These are phyloP conservation scores for Ophiothrix spiculata DNA, from an alignment of 35 echinoderm and acorn worm genomes.

Conservation along the genomic window DNA sequence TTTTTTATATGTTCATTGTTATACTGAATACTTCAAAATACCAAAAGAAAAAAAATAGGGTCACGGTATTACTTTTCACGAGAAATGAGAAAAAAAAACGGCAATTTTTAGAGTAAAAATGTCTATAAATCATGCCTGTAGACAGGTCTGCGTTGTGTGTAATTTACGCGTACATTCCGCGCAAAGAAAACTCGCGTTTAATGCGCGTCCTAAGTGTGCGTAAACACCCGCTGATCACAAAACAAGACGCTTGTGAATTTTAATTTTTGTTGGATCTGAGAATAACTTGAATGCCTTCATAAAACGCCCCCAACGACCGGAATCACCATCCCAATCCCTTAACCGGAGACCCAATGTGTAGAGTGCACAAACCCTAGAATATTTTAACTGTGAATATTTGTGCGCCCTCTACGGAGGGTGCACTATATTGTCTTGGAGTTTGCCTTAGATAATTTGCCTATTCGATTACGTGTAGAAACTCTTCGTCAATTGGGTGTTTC, in stretches of 20 bases:
- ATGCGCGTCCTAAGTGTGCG: neutral
- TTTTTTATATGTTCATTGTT: neutral
- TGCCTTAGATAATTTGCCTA: too few species aligned
- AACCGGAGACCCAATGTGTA: too few species aligned
- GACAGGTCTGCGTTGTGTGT: neutral
- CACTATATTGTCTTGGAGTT: too few species aligned
- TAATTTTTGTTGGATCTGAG: neutral
- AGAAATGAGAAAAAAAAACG: neutral
- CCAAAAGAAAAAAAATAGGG: neutral
- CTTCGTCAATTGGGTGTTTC: too few species aligned
- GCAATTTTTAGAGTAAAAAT: neutral
- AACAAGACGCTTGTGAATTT: neutral
- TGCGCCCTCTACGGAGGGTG: too few species aligned
- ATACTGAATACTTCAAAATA: neutral
- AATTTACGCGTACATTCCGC: neutral
- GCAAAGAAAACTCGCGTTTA: neutral
- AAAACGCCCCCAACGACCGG: neutral
- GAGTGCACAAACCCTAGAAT: too few species aligned
- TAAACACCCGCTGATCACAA: neutral
- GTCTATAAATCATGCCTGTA: neutral
- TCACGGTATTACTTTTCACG: neutral
- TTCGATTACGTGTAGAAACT: too few species aligned
- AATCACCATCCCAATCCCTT: neutral
- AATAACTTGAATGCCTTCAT: neutral
- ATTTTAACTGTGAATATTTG: too few species aligned